Base-by-base conservation (phyloP, 2,888 invertebrate genomes). In the Drosophila anomalata region DNA sequence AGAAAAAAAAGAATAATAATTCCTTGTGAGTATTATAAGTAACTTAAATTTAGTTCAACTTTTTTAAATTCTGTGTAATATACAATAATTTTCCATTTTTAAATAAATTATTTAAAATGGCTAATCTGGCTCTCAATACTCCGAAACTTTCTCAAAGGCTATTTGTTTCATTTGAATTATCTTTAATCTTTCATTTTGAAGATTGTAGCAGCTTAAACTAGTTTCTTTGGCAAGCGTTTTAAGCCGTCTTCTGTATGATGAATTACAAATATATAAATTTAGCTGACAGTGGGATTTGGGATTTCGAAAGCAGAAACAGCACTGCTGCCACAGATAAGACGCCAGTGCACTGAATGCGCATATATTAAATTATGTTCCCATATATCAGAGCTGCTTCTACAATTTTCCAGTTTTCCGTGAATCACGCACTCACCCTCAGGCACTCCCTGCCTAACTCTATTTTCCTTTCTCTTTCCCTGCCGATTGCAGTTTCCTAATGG, bases 401-500 rank as follows among this genome's bases (percentile, higher is more conserved):
- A 9, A 11, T 9, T 46, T 7, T 31, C 7, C 55, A 46, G 42
- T 58, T 59, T 47, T 53, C 59, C 63, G 17, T 33, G 63, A 20
- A 31, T 26, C 55, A 44, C 56, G 53, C 54, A 26, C 36, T 62
- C 54, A 33, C 59, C 54, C 29, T 2, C 29, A 29, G 29, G 29
- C 36, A 7, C n/a, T 14, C n/a, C n/a, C 0, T 7, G n/a, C n/a
- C n/a, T n/a, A 36, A 36, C 36, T 36, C n/a, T 6, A n/a, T 14
- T 36, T 36, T n/a, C 5, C n/a, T 36, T 36, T 39, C 61, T 54
- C 56, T 52, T 76, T 62, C 62, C 26, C 48, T 31, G 24, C 60
- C 41, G 39, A 47, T 33, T 47, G 42, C 42, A 24, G 54, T 26
- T 11, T 70, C 65, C 71, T 78, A 82, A 82, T 81, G 80, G 77